Evolutionary conservation across 2,797 vertebrate species (phyloP), one percentile per base, ranked within the genome.

Genomic region (Karalla daura): DNA sequence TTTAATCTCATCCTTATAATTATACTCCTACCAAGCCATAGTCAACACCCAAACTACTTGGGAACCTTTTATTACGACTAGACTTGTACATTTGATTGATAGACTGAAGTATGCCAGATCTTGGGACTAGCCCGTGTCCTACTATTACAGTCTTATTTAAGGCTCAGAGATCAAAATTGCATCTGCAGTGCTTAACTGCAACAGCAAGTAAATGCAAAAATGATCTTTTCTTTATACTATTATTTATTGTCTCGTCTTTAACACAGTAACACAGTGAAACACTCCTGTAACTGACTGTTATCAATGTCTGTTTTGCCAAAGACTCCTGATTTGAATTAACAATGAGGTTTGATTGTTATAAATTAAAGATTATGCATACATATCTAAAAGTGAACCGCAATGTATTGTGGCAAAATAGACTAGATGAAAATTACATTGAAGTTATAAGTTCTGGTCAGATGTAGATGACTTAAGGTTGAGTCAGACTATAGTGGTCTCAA

Each of bases 1-100:
- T 64, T 44, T 64, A 78, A 62, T 67, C 66, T 71, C 61, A 45
- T 80, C 52, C 46, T 75, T 79, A 77, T 81, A 83, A 89, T 88
- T 86, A 76, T 39, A 37, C 50, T 59, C 20, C 18, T 36, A 74
- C 61, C 76, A 24, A 58, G 46, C 64, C 54, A 71, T 73, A 55
- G 53, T 66, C 61, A 76, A 43, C 54, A 59, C 39, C 77, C 25
- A 59, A 49, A 68, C 67, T 78, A 64, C 59, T 54, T 43, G 15
- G 46, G 43, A 74, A 69, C 53, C 52, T 62, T 20, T 61, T 64
- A 47, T 75, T 65, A 18, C 9, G 25, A 74, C 25, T 54, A 18
- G n/a, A n/a, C n/a, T n/a, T n/a, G n/a, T n/a, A n/a, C n/a, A 77
- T 65, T 76, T 74, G 52, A 27, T 32, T 49, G 25, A 75, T n/a